Evolutionary conservation across 2,113 vertebrate genomes (phyloP), one percentile per base, ranked within the genome.

Genomic region (Coreoperca whiteheadi): DNA sequence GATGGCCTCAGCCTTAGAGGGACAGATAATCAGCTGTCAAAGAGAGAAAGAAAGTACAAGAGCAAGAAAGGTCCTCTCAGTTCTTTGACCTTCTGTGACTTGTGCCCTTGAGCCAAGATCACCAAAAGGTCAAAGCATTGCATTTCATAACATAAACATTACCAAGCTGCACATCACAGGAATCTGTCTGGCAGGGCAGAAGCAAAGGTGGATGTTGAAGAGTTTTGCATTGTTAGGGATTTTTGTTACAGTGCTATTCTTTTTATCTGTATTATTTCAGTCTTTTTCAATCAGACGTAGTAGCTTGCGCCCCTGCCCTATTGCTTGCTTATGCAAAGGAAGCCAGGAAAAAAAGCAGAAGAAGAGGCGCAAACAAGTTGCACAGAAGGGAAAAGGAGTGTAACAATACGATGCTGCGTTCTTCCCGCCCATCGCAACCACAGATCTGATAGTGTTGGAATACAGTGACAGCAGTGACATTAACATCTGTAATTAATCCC

Each of bases 111-210:
- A 57, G 76, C 37, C 20, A 41, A 28, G 10, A 79, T 64, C 80
- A 60, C 28, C 56, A 50, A 78, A 79, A 75, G 41, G 85, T 83
- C 76, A 76, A 76, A 71, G 65, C 34, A 53, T 3, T 65, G 34
- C 68, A 50, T 79, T 50, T 72, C 10, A 46, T 18, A 61, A 30
- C 43, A 75, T 60, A 11, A 66, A 56, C 67, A 77, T 18, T 16
- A 67, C 34, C 63, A 67, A 70, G 63, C 78, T 39, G 56, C 68
- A 73, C 72, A 56, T n/a, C 43, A 53, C 66, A 66, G 8, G 53
- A 56, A 10, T 64, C 41, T 57, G 41, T 78, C 48, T 37, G 82
- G 74, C 65, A 34, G 71, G 71, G 83, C 53, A n/a, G 46, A 65
- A 67, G 68, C 79, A 56, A 51, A 66, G 21, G 32, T 53, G 23